Percentiles rank a stretch among this genome's conserved stretches.
These are phyloP conservation scores for Eucidaris tribuloides DNA, from an alignment of 35 echinoderm and acorn worm species.

Conservation along the genomic window DNA sequence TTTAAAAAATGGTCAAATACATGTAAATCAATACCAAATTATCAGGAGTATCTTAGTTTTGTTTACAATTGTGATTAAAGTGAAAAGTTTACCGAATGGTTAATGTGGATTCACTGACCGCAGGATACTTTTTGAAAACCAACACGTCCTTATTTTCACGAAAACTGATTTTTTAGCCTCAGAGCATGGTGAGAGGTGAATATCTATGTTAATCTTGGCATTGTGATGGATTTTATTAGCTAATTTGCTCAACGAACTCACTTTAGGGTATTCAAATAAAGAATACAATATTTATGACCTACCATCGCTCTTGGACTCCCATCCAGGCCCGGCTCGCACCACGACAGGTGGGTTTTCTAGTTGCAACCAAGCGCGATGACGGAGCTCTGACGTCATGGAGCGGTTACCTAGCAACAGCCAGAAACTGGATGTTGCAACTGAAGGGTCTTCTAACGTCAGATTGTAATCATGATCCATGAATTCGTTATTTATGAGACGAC, in stretches of 20 bases:
- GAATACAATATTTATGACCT: not conserved
- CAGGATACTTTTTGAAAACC: not conserved
- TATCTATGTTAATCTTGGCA: no score
- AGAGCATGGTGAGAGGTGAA: not conserved
- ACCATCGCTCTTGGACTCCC: not conserved
- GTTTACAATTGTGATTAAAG: no score
- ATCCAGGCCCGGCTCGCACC: not conserved
- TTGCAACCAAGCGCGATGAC: slow-evolving; percentile 44
- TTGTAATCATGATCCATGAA: slow-evolving; percentile 44
- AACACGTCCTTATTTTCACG: not conserved
- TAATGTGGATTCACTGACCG: no score
- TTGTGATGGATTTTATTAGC: not conserved
- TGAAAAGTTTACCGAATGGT: no score
- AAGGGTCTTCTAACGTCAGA: slow-evolving; percentile 49
- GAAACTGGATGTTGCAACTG: slow-evolving; percentile 32
- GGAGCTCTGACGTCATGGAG: slow-evolving; percentile 31
- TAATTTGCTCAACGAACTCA: no score
- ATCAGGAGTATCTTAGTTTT: no score
- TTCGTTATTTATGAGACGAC: slow-evolving; percentile 57
- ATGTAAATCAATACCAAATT: no score
- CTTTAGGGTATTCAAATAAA: no score
- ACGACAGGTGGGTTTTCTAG: slow-evolving; percentile 59
- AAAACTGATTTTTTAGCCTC: not conserved
- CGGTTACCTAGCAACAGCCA: slow-evolving; percentile 67
- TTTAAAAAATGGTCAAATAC: no score